Base-by-base conservation (phyloP, 92 coral and sea anemone genomes). In the Paramuricea clavata region DNA sequence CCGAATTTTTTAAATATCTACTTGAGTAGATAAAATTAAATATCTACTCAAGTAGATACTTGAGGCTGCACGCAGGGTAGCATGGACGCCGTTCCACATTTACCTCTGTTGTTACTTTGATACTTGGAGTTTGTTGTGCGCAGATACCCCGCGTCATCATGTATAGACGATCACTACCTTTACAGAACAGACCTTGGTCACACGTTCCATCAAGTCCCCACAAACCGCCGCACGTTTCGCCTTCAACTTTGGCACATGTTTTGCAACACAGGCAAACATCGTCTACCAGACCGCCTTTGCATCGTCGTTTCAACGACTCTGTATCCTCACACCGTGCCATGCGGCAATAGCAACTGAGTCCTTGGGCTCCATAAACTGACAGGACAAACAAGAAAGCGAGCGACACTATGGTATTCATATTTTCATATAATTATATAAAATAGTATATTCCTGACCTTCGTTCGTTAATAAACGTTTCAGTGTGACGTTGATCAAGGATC, bases 161-260 rank as follows among this genome's bases (percentile, higher is more conserved):
- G 25, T 21, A 54, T 13, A 2, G 22, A 54, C 21, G 23, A 0
- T 19, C 1, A 6, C 17, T 26, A 70, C 52, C 52, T 17, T 70
- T 36, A n/a, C 76, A 70, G 12, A 34, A 7, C 43, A 70, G 52
- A 10, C 76, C 76, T 12, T 34, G 25, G 26, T 70, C 76, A 25
- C 76, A 70, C 2, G 27, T 21, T 5, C 76, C 76, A 34, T 70
- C 47, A 4, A 39, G 1, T 10, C 49, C 76, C 76, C 76, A 30
- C 1, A 30, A 6, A 30, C 76, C 76, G 33, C 39, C 39, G 49
- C 76, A 70, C 6, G 11, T 5, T 34, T 70, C 47, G 4, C 76
- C 76, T 39, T 34, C 43, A 23, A 70, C 52, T 39, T 70, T 70
- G 9, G 76, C 76, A 26, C 76, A 70, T 23, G 30, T 13, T n/a